Conservation (phyloP, 2,888 invertebrate species). For the Epiblema foenella region DNA sequence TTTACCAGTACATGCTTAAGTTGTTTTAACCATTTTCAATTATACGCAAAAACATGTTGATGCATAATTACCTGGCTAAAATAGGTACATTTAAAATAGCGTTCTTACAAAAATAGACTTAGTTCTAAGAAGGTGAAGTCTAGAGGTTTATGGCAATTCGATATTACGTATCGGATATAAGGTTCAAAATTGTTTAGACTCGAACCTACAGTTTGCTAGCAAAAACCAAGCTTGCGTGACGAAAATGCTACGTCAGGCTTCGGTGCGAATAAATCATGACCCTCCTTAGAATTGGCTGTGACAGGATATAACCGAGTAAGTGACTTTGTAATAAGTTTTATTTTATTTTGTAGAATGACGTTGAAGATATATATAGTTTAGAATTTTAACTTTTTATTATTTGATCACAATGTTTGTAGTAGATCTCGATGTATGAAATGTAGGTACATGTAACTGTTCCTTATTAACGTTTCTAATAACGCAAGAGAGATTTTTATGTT, state of each 20-base stretch:
- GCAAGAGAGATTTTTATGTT: too few relatives aligned
- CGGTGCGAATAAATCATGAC: slow-evolving; percentile 43
- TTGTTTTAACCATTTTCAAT: slow-evolving; percentile 7
- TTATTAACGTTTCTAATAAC: too few relatives aligned
- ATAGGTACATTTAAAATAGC: slow-evolving; percentile 9
- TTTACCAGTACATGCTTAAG: background rate
- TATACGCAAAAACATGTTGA: slow-evolving; percentile 7
- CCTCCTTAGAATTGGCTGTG: slow-evolving; percentile 36
- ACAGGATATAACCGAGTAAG: slow-evolving; percentile 12
- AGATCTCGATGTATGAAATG: too few relatives aligned
- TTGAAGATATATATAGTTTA: too few relatives aligned
- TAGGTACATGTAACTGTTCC: too few relatives aligned
- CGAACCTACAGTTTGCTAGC: slow-evolving; percentile 4
- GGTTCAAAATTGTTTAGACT: slow-evolving; percentile 3
- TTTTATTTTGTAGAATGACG: too few relatives aligned
- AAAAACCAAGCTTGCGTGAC: slow-evolving; percentile 40
- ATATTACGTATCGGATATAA: background rate
- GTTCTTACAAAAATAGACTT: slow-evolving; percentile 23
- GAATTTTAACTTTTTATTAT: background rate
- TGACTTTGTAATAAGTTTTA: background rate
- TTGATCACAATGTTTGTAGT: too few relatives aligned
- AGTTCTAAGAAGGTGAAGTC: background rate
- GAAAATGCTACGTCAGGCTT: slow-evolving; percentile 41
- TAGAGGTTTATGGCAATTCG: background rate
- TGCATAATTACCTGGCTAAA: background rate